phyloP scores from a whole-genome alignment of 2,797 vertebrate species.

The Galagoides demidoff region DNA sequence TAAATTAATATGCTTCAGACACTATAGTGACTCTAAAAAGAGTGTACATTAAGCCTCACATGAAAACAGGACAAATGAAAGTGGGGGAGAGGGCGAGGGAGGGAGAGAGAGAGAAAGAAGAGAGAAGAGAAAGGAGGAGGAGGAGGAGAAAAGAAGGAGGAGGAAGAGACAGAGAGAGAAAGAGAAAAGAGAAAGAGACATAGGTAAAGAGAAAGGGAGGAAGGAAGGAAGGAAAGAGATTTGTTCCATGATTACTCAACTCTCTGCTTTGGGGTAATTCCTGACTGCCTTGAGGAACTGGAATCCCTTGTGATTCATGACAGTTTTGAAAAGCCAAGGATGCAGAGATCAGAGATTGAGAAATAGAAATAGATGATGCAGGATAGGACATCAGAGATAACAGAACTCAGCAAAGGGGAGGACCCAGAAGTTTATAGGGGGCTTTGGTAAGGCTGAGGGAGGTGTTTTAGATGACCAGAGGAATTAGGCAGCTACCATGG shows the following conservation, averaged over 20 bases:
- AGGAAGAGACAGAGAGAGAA: fast-evolving
- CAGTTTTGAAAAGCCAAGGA: neutral
- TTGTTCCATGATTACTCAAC: neutral
- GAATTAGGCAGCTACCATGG: neutral
- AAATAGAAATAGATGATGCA: neutral
- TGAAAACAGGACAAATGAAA: neutral
- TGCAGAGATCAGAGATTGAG: neutral
- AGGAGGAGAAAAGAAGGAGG: neutral
- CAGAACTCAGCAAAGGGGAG: neutral
- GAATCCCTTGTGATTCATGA: neutral
- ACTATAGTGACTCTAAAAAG: neutral
- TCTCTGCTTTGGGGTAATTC: neutral
- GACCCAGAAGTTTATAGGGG: neutral
- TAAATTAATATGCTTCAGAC: neutral
- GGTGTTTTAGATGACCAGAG: neutral
- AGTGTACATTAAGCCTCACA: neutral
- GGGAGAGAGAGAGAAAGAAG: neutral
- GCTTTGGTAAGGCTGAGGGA: neutral
- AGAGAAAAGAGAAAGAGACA: neutral
- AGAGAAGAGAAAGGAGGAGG: neutral
- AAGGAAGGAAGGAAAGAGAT: neutral
- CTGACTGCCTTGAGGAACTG: neutral
- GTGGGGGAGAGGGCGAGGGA: neutral
- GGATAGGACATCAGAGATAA: neutral
- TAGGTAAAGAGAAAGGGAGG: neutral